phyloP scores from a whole-genome alignment of 2,113 vertebrate species.

The Pampusana beccarii region DNA sequence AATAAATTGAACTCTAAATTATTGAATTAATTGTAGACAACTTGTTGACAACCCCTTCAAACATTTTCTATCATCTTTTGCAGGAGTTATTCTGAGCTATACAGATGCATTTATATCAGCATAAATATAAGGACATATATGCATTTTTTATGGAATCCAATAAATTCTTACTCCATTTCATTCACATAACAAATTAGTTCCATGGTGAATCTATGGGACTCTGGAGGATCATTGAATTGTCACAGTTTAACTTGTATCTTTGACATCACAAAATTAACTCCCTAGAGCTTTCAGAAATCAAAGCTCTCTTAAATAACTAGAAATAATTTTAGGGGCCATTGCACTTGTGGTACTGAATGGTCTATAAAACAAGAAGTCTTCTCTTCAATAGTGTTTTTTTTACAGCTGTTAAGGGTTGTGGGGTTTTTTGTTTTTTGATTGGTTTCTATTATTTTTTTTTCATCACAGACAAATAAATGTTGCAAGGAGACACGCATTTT shows the following conservation, averaged over 20 bases:
- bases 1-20: not conserved
- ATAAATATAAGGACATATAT: not conserved
- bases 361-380: not conserved
- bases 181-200: not conserved
- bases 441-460: not conserved
- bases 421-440: not conserved
- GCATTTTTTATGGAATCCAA: not conserved
- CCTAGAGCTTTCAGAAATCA: conserved; percentile 5
- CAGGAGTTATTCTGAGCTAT: not conserved
- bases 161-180: not conserved
- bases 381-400: not conserved
- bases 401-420: not conserved
- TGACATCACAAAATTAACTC: not conserved
- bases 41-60: not conserved
- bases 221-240: not conserved
- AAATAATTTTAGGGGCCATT: not conserved
- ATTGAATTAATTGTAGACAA: not conserved
- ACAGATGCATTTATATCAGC: not conserved
- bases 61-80: not conserved
- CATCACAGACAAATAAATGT: not conserved
- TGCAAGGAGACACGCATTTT: not conserved
- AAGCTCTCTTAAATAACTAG: not conserved
- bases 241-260: not conserved
- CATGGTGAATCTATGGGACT: not conserved
- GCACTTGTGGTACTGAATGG: not conserved